These are phyloP conservation scores for Tinamus guttatus DNA, from an alignment of 2,113 vertebrate genomes.

Conservation along the genomic window DNA sequence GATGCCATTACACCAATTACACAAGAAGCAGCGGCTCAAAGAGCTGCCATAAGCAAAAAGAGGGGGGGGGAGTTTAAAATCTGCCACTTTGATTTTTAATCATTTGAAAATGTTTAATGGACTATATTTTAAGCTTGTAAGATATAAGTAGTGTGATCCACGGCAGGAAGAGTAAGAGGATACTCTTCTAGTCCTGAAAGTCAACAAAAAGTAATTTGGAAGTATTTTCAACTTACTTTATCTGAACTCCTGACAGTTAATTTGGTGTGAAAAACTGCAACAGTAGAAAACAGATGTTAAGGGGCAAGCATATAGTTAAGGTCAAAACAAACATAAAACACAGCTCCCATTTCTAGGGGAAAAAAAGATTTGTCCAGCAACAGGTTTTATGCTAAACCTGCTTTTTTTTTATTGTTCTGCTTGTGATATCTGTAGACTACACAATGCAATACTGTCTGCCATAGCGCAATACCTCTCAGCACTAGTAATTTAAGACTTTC, in stretches of 20 bases:
- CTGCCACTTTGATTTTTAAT: constrained; percentile 59
- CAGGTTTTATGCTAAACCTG: constrained; percentile 84
- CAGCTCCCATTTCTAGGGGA: constrained; percentile 70
- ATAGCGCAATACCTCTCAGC: constrained; percentile 84
- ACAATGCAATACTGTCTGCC: constrained; percentile 83
- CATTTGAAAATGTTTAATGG: constrained; percentile 57
- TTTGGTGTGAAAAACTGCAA: constrained; percentile 86
- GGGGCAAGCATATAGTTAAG: constrained; percentile 81
- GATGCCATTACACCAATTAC: constrained; percentile 38
- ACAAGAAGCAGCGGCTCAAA: constrained; percentile 36
- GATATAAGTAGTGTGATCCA: constrained; percentile 67
- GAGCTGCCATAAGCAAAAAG: constrained; percentile 24
- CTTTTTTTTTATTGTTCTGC: constrained; percentile 85
- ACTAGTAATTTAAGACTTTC: constrained; percentile 90
- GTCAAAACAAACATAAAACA: constrained; percentile 84
- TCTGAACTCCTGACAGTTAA: constrained; percentile 84
- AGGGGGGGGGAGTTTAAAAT: constrained; percentile 5
- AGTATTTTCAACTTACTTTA: constrained; percentile 84
- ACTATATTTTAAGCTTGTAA: constrained; percentile 53
- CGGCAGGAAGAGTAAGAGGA: constrained; percentile 72
- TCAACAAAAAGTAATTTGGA: constrained; percentile 82
- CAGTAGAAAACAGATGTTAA: constrained; percentile 85
- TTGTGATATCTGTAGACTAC: constrained; percentile 82
- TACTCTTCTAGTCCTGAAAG: constrained; percentile 70
- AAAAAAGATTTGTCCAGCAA: constrained; percentile 76